A percentile compares a stretch with the other conserved stretches of the same genome.
Conservation (phyloP, 1,140 invertebrate genomes). For the Venturia canescens region DNA sequence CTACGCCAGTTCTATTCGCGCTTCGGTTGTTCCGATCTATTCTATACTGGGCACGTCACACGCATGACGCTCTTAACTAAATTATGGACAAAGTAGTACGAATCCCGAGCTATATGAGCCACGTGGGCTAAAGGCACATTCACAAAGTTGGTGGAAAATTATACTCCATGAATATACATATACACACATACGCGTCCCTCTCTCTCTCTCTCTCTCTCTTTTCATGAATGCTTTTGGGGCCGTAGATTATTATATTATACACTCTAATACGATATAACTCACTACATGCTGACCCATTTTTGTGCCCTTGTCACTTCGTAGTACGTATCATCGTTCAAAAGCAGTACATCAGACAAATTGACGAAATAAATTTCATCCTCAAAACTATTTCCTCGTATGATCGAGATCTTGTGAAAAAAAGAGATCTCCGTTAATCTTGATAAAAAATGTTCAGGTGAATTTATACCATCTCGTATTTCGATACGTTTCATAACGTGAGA, state of each 20-base stretch:
- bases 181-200: too few relatives aligned
- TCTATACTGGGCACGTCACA: conserved; percentile 75
- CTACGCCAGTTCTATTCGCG: conserved; percentile 76
- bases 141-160: conserved; percentile 56
- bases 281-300: background rate
- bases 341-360: background rate
- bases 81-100: conserved; percentile 76
- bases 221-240: background rate
- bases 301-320: background rate
- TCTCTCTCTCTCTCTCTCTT: background rate
- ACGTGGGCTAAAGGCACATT: conserved; percentile 60
- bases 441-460: too few relatives aligned
- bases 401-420: background rate
- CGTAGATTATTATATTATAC: background rate
- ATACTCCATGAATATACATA: conserved; percentile 47
- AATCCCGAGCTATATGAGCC: conserved; percentile 52
- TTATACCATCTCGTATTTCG: too few relatives aligned
- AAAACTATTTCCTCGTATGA: background rate
- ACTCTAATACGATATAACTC: background rate
- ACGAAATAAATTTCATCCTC: background rate
- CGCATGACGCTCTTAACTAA: conserved; percentile 77
- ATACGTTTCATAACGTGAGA: too few relatives aligned
- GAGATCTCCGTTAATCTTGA: too few relatives aligned
- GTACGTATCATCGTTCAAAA: background rate
- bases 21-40: conserved; percentile 76